A percentile compares a stretch with the other conserved stretches of the same genome.
Conservation (phyloP, 2,888 invertebrate genomes). For the Steinernema hermaphroditum region DNA sequence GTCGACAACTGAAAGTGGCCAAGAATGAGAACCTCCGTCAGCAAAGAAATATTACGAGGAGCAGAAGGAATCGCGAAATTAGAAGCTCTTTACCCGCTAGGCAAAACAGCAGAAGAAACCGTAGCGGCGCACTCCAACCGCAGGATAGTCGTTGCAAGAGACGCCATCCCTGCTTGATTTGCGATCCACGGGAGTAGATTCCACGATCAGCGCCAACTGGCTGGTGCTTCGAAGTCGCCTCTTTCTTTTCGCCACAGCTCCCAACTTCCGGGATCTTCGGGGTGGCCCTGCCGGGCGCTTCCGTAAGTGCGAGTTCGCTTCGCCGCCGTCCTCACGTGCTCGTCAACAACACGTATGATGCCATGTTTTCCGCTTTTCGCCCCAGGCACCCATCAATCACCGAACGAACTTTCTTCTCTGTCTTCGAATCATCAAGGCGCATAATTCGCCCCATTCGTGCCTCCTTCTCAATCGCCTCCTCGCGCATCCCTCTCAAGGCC, state of each 20-base stretch:
- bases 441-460: conserved; percentile 21
- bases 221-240: too few relatives aligned
- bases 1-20: not conserved
- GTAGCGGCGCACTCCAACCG: too few relatives aligned
- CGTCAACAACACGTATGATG: not conserved
- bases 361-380: conserved; percentile 19
- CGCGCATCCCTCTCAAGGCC: conserved; percentile 30
- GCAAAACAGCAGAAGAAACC: too few relatives aligned
- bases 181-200: too few relatives aligned
- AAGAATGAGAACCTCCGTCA: not conserved
- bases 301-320: too few relatives aligned
- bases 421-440: not conserved
- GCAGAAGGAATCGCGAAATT: not conserved
- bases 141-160: too few relatives aligned
- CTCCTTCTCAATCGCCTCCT: conserved; percentile 12
- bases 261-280: too few relatives aligned
- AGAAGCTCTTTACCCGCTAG: too few relatives aligned
- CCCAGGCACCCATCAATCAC: not conserved
- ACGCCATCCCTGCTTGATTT: too few relatives aligned
- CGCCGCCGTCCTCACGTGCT: not conserved
- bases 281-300: too few relatives aligned
- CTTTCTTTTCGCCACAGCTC: too few relatives aligned
- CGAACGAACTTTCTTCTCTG: conserved; percentile 1
- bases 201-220: too few relatives aligned
- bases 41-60: not conserved